These are phyloP conservation scores for Polymixis lichenea DNA, from an alignment of 2,888 invertebrate genomes.

Conservation along the genomic window DNA sequence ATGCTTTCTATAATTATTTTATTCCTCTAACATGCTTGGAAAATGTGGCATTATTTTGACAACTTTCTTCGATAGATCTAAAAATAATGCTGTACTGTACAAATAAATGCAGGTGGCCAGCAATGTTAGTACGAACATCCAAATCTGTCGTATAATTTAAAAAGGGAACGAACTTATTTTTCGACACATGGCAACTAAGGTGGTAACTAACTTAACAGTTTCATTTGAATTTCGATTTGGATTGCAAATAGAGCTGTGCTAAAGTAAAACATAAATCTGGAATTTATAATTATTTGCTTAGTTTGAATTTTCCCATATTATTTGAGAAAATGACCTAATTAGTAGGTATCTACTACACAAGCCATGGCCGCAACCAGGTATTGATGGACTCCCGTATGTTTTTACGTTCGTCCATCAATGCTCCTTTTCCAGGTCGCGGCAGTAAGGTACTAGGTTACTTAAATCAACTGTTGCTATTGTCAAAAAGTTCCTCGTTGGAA, in stretches of 20 bases:
- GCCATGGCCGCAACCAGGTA: too few relatives aligned
- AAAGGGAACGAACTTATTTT: background rate
- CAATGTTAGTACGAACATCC: background rate
- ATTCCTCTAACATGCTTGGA: too few relatives aligned
- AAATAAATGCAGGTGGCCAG: background rate
- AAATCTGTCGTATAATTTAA: background rate
- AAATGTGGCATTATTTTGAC: background rate
- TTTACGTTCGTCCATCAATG: too few relatives aligned
- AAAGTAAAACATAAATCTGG: too few relatives aligned
- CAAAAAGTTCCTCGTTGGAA: background rate
- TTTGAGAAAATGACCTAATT: too few relatives aligned
- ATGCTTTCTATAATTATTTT: background rate
- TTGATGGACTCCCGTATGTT: too few relatives aligned
- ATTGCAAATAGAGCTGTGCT: too few relatives aligned
- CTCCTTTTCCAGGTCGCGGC: too few relatives aligned
- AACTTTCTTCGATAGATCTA: background rate
- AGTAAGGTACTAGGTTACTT: background rate
- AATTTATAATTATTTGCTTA: too few relatives aligned
- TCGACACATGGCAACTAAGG: background rate
- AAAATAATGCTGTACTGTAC: background rate
- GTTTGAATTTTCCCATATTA: too few relatives aligned
- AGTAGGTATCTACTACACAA: too few relatives aligned
- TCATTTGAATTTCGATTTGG: background rate
- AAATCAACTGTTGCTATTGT: background rate
- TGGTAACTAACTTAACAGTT: background rate